Percentiles rank a stretch among this genome's conserved stretches.
Conservation (phyloP, 1,140 invertebrate genomes). For the Venustaconcha ellipsiformis region DNA sequence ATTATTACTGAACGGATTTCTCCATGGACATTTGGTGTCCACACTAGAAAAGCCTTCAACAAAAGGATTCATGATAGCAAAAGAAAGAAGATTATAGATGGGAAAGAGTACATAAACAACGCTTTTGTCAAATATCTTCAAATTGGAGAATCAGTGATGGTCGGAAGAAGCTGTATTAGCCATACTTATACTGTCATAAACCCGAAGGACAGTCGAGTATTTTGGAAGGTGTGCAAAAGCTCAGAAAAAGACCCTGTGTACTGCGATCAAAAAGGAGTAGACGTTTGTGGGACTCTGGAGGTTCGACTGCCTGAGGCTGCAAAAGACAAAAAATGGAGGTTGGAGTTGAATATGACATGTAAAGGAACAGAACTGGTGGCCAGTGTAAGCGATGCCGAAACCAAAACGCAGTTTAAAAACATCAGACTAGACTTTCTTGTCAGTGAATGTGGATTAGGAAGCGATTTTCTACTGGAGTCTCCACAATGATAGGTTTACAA, state of each 20-base stretch:
- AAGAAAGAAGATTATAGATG: background rate
- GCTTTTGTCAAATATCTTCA: slow-evolving; percentile 13
- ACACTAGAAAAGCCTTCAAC: slow-evolving; percentile 7
- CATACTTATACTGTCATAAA: slow-evolving; percentile 14
- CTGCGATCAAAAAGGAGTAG: slow-evolving; percentile 13
- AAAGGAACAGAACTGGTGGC: slow-evolving; percentile 26
- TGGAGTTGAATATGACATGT: slow-evolving; percentile 21
- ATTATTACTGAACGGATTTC: slow-evolving; percentile 16
- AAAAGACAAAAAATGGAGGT: background rate
- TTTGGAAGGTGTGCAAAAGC: slow-evolving; percentile 23
- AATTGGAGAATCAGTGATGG: slow-evolving; percentile 6
- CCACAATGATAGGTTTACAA: no score
- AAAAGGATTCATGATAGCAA: slow-evolving; percentile 1
- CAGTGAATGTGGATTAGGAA: no score
- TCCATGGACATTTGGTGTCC: slow-evolving; percentile 21
- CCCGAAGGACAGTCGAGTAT: slow-evolving; percentile 1
- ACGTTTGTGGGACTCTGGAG: slow-evolving; percentile 11
- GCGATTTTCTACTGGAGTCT: no score
- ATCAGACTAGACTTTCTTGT: no score
- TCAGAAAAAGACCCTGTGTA: slow-evolving; percentile 8
- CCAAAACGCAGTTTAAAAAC: no score
- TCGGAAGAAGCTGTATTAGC: background rate
- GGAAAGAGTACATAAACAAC: slow-evolving; percentile 7
- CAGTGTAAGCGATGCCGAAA: background rate
- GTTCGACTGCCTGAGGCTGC: slow-evolving; percentile 10